Conservation (phyloP, 2,888 invertebrate species). For the Anaspis maculata region DNA sequence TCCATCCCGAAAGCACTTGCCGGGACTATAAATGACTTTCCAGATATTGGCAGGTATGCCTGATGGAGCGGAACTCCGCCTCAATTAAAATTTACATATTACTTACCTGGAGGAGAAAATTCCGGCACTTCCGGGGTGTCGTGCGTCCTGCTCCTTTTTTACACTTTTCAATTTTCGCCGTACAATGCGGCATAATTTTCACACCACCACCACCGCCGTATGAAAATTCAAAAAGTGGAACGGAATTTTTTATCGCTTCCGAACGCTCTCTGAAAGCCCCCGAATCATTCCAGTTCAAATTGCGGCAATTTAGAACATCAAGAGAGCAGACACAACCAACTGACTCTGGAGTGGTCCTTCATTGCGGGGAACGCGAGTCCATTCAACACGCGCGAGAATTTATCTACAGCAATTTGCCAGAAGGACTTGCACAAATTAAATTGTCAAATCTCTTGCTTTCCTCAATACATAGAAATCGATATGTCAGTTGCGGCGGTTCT, state of each 20-base stretch:
- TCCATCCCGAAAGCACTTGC: constrained; percentile 23
- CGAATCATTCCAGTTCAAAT: constrained; percentile 37
- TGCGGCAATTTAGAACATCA: constrained; percentile 41
- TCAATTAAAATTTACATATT: background rate
- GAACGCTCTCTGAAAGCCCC: constrained; percentile 15
- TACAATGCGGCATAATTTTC: background rate
- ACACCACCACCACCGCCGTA: no score
- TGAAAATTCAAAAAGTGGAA: constrained; percentile 4
- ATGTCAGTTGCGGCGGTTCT: no score
- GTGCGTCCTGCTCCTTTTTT: no score
- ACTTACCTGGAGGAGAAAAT: background rate
- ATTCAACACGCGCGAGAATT: constrained; percentile 31
- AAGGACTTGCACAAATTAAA: constrained; percentile 41
- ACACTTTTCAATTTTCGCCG: no score
- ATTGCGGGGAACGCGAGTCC: constrained; percentile 30
- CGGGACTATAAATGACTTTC: constrained; percentile 29
- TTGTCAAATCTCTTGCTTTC: constrained; percentile 36
- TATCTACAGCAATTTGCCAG: constrained; percentile 39
- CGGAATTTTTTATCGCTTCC: constrained; percentile 26
- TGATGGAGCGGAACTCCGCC: background rate
- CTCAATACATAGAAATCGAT: constrained; percentile 26
- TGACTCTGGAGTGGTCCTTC: constrained; percentile 42
- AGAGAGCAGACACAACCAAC: constrained; percentile 44
- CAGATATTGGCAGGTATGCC: constrained; percentile 20
- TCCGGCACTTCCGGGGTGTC: no score